These are phyloP conservation scores for Oedothorax gibbosus DNA, from an alignment of 1,140 invertebrate genomes.

Conservation along the genomic window DNA sequence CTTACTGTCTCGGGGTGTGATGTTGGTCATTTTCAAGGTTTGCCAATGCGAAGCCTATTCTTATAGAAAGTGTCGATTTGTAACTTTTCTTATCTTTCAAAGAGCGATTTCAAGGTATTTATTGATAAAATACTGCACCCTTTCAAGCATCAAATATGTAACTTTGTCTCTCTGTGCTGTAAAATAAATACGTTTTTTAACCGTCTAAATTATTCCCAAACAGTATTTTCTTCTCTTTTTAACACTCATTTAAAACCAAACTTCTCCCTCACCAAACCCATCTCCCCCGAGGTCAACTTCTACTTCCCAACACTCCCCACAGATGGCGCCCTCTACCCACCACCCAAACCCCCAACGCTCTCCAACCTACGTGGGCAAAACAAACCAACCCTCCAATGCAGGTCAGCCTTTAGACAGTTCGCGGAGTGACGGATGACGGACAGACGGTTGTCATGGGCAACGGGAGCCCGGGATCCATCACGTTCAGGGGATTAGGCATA, in stretches of 20 bases:
- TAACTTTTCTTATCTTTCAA: too few species aligned
- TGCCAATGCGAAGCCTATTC: too few species aligned
- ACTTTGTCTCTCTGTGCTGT: background rate
- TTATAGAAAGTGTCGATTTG: too few species aligned
- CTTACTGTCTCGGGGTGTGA: too few species aligned
- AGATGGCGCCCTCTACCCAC: conserved; percentile 25
- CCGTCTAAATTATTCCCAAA: background rate
- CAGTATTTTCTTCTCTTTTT: background rate
- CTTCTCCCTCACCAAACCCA: background rate
- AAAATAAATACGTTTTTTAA: background rate
- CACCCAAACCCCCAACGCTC: background rate
- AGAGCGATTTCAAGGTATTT: too few species aligned
- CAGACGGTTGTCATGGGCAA: conserved; percentile 60
- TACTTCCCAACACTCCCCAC: background rate
- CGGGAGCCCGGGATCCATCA: conserved; percentile 54
- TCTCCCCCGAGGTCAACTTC: conserved; percentile 18
- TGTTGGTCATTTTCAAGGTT: too few species aligned
- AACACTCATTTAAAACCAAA: background rate
- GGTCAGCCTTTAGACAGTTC: conserved; percentile 58
- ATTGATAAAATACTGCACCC: too few species aligned
- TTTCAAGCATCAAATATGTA: too few species aligned
- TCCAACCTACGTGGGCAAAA: conserved; percentile 46
- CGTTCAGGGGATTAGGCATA: conserved; percentile 60
- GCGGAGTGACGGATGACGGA: conserved; percentile 58
- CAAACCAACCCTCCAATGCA: conserved; percentile 24